Percentiles rank a stretch among this genome's conserved stretches.
Conservation (phyloP, 2,888 invertebrate genomes). For the Deilephila elpenor region DNA sequence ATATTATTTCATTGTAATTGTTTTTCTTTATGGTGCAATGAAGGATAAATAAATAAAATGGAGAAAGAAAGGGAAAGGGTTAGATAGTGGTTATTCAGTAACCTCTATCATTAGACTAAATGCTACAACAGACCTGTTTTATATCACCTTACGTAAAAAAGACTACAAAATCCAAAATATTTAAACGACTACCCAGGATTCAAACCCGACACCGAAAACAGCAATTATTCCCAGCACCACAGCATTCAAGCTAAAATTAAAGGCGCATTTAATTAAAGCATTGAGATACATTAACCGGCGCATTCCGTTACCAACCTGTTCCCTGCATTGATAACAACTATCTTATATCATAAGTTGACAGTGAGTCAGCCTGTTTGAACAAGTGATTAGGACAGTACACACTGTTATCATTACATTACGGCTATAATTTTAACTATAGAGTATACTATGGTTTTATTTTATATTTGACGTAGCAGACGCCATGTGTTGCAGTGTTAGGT, state of each 20-base stretch:
- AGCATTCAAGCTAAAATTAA: conserved; percentile 18
- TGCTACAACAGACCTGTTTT: too few relatives aligned
- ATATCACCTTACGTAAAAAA: too few relatives aligned
- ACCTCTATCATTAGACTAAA: too few relatives aligned
- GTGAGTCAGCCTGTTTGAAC: conserved; percentile 65
- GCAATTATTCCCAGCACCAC: background rate
- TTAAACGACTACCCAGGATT: background rate
- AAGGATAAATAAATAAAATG: too few relatives aligned
- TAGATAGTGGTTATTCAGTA: too few relatives aligned
- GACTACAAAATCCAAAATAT: too few relatives aligned
- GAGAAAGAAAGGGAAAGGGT: too few relatives aligned
- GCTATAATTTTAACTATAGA: conserved; percentile 45
- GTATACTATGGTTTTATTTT: conserved; percentile 11
- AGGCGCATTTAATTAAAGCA: conserved; percentile 28
- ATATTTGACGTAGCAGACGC: conserved; percentile 16
- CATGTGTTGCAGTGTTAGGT: background rate
- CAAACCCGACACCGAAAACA: background rate
- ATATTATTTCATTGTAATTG: too few relatives aligned
- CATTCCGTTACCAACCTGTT: conserved; percentile 47
- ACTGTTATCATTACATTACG: conserved; percentile 57
- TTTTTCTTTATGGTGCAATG: too few relatives aligned
- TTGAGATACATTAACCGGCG: conserved; percentile 22
- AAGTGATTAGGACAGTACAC: conserved; percentile 56
- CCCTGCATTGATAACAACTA: conserved; percentile 48
- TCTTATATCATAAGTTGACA: conserved; percentile 64